Conservation (phyloP, 2,797 vertebrate genomes). For the Aphelocoma californica region DNA sequence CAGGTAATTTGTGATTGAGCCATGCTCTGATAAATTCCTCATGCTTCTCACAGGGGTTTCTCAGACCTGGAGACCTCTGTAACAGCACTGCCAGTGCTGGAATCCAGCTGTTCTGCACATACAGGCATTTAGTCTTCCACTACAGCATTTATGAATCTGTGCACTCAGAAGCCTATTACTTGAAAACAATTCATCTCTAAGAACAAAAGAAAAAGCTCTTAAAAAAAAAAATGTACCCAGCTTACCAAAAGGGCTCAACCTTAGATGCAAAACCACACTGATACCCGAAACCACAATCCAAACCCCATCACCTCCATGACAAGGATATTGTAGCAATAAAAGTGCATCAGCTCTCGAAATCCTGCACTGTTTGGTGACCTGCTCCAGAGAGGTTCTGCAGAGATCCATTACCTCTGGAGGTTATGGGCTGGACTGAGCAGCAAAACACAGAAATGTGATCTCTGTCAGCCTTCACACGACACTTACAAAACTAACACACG, state of each 20-base stretch:
- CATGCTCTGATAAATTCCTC: not conserved
- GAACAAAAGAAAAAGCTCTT: not conserved
- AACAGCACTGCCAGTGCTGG: not conserved
- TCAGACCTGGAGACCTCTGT: not conserved
- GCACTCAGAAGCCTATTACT: not conserved
- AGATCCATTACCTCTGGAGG: conserved; percentile 40
- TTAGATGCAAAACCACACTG: conserved; percentile 12
- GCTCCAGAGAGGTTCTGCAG: conserved; percentile 37
- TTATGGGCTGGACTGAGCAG: not conserved
- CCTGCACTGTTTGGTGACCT: conserved; percentile 47
- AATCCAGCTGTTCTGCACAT: not conserved
- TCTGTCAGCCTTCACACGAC: conserved; percentile 52
- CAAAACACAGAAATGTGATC: conserved; percentile 49
- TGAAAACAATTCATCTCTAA: not conserved
- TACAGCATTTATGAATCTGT: not conserved
- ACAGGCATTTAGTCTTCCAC: not conserved
- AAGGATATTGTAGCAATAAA: conserved; percentile 42
- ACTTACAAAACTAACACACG: conserved; percentile 32
- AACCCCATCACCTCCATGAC: not conserved
- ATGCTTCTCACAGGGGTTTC: not conserved
- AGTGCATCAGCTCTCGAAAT: conserved; percentile 47
- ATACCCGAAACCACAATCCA: conserved; percentile 19
- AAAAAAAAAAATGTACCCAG: not conserved
- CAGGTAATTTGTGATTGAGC: not conserved
- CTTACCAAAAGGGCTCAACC: not conserved